Base-by-base conservation (phyloP, 1,140 invertebrate genomes). In the Frieseomelitta varia region DNA sequence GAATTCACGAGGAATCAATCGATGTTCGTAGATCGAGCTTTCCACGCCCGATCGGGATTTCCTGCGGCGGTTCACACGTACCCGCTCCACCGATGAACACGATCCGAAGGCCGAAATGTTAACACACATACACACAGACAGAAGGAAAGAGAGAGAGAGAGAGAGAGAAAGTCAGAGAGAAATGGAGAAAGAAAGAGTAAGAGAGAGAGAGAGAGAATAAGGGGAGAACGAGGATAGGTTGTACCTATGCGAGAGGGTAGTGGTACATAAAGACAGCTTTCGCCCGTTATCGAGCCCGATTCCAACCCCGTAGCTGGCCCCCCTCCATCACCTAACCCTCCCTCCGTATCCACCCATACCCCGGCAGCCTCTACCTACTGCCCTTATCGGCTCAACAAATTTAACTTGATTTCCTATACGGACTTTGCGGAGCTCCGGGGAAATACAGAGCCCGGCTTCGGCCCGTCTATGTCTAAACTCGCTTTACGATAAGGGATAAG, bases 401-500 rank as follows among this genome's bases (percentile, higher is more conserved):
- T 92, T 93, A 93, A 92, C 92, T 93, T 93, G 92, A 93, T 93
- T 93, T 93, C 91, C 92, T 92, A 92, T 91, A 92, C 90, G 90
- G 89, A 92, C 88, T 92, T 90, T 90, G 90, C 86, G 84, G 85
- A 91, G 91, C 92, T 93, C 91, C 79, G 82, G 92, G 87, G 91
- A 93, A 93, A 93, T 93, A 92, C 91, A 88, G 87, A 90, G 81
- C 85, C 85, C 78, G 73, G 85, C 85, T 90, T 87, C 88, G 72
- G 81, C 81, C 82, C 85, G 86, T 90, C 91, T 89, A 87, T 86
- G 89, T 91, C 90, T 91, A 90, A 92, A 93, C 90, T 92, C 87
- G 85, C 86, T 92, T 92, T 92, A 93, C 91, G 92, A 93, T 93
- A 93, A 93, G 91, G 89, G 86, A 92, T 93, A 92, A 93, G 90